These are phyloP conservation scores for Athene noctua DNA, from an alignment of 2,113 vertebrate genomes.

Conservation along the genomic window DNA sequence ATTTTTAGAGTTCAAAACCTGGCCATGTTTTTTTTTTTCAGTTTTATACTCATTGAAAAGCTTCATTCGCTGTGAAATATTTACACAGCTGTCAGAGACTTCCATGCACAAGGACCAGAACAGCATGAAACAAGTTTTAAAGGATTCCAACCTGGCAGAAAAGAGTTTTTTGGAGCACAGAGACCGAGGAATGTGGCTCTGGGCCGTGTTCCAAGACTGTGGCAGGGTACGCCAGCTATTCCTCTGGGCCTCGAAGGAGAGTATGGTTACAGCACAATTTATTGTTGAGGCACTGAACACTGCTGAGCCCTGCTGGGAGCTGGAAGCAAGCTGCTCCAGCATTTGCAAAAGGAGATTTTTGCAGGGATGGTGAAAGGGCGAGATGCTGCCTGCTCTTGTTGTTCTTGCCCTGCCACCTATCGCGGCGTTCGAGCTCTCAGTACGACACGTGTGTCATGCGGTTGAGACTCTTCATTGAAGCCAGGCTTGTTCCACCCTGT, in stretches of 20 bases:
- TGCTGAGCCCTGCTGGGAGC: background rate
- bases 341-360: background rate
- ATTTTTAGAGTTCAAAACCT: background rate
- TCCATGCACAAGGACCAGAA: background rate
- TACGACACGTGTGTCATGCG: background rate
- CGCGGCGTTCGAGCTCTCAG: background rate
- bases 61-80: background rate
- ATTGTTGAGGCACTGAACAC: background rate
- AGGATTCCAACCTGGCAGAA: background rate
- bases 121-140: background rate
- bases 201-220: background rate
- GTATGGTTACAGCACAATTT: background rate
- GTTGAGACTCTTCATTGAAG: background rate
- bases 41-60: background rate
- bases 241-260: background rate
- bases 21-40: no score
- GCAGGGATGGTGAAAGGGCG: background rate
- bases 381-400: background rate
- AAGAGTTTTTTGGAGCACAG: background rate
- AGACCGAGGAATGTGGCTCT: background rate
- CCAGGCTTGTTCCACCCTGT: background rate
- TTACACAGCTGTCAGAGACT: background rate
- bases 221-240: background rate
- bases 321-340: background rate
- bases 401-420: fast-evolving